A percentile compares a stretch with the other conserved stretches of the same genome.
Conservation (phyloP, 2,797 vertebrate species). For the Morus bassanus region DNA sequence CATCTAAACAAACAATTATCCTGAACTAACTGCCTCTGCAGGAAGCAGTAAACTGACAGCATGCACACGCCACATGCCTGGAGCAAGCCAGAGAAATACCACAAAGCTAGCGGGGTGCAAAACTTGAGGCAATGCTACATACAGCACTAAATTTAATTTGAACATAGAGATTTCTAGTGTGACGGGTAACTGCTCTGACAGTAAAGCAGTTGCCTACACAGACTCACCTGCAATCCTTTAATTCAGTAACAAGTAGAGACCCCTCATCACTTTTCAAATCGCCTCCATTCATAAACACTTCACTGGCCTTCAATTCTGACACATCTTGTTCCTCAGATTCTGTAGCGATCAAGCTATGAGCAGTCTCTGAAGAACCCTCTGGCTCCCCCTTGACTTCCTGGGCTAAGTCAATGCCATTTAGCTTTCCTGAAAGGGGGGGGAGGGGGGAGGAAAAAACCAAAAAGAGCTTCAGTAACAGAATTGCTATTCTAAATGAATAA, state of each 20-base stretch:
- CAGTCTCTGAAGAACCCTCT: not conserved
- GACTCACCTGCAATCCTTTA: slow-evolving; percentile 79
- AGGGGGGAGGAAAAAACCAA: not conserved
- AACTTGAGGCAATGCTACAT: not conserved
- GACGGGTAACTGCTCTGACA: not conserved
- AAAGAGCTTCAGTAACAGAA: not conserved
- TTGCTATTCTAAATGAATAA: not conserved
- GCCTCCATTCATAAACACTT: slow-evolving; percentile 75
- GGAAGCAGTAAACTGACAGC: not conserved
- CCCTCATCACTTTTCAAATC: slow-evolving; percentile 73
- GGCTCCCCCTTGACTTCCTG: not conserved
- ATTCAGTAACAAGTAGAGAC: slow-evolving; percentile 60
- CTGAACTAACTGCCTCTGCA: not conserved
- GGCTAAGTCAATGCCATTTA: slow-evolving; percentile 29
- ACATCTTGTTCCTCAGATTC: slow-evolving; percentile 8
- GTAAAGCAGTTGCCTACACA: not conserved
- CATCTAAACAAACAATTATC: not conserved
- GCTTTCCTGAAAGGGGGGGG: slow-evolving; percentile 7
- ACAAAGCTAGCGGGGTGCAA: not conserved
- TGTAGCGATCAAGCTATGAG: not conserved
- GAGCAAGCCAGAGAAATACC: not conserved
- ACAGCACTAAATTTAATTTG: not conserved
- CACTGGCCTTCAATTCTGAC: slow-evolving; percentile 22
- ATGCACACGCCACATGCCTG: not conserved
- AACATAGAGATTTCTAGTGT: not conserved